Conservation (phyloP, 2,113 vertebrate genomes). For the Paraplagusia blochii region DNA sequence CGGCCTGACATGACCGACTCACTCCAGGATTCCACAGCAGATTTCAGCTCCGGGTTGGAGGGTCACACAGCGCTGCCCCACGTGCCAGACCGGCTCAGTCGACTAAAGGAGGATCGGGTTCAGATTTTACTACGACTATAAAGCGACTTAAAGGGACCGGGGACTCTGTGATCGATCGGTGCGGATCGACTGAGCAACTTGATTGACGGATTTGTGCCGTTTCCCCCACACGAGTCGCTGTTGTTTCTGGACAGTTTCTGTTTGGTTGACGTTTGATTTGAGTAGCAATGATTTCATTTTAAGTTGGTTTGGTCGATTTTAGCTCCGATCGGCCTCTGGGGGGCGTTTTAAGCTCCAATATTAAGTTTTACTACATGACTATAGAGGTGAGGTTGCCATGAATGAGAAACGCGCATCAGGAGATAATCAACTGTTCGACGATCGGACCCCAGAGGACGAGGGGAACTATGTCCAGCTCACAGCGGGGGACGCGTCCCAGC, state of each 20-base stretch:
- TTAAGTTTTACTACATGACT: conserved; percentile 16
- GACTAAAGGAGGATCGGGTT: background rate
- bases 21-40: background rate
- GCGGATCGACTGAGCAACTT: no score
- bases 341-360: no score
- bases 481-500: conserved; percentile 5
- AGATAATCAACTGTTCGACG: conserved; percentile 5
- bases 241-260: no score
- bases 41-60: conserved; percentile 41
- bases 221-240: no score
- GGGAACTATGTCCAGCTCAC: conserved; percentile 25
- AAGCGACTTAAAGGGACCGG: background rate
- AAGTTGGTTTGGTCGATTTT: no score
- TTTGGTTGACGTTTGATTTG: no score
- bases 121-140: background rate
- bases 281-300: no score
- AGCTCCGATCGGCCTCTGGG: no score
- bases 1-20: conserved; percentile 6
- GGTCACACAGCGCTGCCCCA: conserved; percentile 21
- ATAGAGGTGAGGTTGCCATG: conserved; percentile 45
- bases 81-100: conserved; percentile 30
- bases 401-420: conserved; percentile 26
- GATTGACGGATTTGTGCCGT: no score
- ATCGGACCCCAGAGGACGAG: background rate
- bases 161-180: no score